phyloP scores from a whole-genome alignment of 2,797 vertebrate species.

The Dendrocincla fuliginosa region DNA sequence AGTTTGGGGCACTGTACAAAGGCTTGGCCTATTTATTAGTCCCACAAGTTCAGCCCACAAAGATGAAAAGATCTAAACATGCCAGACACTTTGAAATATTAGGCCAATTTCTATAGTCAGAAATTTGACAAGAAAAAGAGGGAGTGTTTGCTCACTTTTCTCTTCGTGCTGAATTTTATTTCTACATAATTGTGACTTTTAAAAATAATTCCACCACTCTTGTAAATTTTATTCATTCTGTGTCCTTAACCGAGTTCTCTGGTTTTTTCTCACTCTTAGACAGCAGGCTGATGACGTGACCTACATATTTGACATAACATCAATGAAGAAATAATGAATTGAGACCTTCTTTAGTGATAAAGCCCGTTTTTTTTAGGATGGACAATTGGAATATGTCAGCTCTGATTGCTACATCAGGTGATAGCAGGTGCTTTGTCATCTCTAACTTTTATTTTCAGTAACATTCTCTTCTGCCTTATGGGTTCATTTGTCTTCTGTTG shows the following conservation, averaged over 20 bases:
- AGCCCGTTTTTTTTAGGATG: slow-evolving; percentile 59
- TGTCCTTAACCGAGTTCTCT: neutral
- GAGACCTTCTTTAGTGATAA: slow-evolving; percentile 53
- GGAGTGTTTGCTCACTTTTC: neutral
- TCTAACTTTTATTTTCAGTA: slow-evolving; percentile 67
- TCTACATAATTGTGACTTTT: neutral
- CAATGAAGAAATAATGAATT: slow-evolving; percentile 64
- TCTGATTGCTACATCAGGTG: slow-evolving; percentile 51
- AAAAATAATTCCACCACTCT: slow-evolving; percentile 10
- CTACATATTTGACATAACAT: slow-evolving; percentile 55
- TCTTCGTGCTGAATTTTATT: neutral
- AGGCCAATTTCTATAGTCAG: neutral
- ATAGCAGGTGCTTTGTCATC: slow-evolving; percentile 51
- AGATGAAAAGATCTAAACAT: neutral
- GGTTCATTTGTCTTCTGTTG: slow-evolving; percentile 53
- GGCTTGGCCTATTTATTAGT: neutral
- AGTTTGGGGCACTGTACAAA: neutral
- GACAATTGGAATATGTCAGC: slow-evolving; percentile 38
- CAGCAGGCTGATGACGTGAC: slow-evolving; percentile 21
- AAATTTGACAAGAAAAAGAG: neutral
- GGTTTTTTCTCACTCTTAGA: neutral
- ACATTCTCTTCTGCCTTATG: slow-evolving; percentile 29
- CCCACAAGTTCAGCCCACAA: neutral
- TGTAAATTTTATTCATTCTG: neutral
- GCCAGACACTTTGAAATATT: slow-evolving; percentile 23